These are phyloP conservation scores for Ylistrum balloti DNA, from an alignment of 1,140 invertebrate genomes.

Conservation along the genomic window DNA sequence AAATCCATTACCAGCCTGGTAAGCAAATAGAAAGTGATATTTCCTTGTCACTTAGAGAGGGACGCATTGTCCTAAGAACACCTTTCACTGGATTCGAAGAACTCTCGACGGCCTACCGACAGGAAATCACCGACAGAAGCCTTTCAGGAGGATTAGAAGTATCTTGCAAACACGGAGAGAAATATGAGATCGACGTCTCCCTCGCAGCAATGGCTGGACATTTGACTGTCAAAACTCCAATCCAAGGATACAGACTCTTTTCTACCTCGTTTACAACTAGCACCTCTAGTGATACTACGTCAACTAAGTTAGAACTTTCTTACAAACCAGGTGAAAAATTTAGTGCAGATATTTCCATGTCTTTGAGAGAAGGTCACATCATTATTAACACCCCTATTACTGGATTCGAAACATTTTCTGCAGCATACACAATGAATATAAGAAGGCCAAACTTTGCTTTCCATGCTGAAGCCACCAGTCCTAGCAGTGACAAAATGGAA, in stretches of 20 bases:
- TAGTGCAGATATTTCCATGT: not conserved
- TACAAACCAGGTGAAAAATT: not conserved
- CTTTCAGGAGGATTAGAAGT: not conserved
- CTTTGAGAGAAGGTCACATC: not conserved
- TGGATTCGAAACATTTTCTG: not conserved
- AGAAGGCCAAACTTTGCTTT: not conserved
- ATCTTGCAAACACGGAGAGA: not conserved
- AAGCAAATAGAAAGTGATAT: conserved; percentile 44
- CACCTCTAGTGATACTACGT: not conserved
- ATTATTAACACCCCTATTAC: not conserved
- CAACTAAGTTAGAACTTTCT: not conserved
- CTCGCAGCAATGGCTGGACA: not conserved
- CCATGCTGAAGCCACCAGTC: not conserved
- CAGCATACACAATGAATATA: not conserved
- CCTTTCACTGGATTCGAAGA: conserved; percentile 52
- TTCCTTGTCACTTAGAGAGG: conserved; percentile 42
- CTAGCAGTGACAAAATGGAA: not conserved
- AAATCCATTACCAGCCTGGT: conserved; percentile 48
- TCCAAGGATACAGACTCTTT: not conserved
- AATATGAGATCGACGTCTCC: not conserved
- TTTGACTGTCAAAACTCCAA: not conserved
- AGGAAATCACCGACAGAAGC: not conserved
- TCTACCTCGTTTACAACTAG: not conserved
- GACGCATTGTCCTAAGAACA: conserved; percentile 58
- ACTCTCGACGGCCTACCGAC: not conserved